A percentile compares a stretch with the other conserved stretches of the same genome.
Evolutionary conservation across 2,113 vertebrate species (phyloP).

Genomic region (Jacana jacana): DNA sequence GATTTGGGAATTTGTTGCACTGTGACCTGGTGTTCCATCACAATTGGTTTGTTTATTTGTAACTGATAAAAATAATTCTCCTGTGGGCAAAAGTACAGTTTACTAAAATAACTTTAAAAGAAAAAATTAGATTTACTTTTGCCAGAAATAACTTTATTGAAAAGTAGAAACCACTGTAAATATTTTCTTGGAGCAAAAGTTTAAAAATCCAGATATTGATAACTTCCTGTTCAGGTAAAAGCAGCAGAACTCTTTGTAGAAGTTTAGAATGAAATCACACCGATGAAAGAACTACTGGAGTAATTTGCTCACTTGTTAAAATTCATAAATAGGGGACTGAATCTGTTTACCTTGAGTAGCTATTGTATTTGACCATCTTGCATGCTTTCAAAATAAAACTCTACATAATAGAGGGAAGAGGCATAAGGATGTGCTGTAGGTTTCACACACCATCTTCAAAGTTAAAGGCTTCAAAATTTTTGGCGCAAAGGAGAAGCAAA

Average conservation of each 20-base stretch:
- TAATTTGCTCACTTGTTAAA: background rate
- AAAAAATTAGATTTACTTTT: background rate
- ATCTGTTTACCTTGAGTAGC: background rate
- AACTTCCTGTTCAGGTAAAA: background rate
- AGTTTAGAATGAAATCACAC: background rate
- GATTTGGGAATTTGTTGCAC: conserved; percentile 20
- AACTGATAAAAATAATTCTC: conserved; percentile 21
- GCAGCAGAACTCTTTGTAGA: background rate
- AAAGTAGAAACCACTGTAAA: background rate
- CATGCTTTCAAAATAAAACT: background rate
- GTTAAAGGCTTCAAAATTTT: background rate
- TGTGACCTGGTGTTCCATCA: conserved; percentile 12
- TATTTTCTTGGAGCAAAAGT: background rate
- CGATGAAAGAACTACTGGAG: background rate
- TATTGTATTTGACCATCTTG: background rate
- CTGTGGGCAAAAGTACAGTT: background rate
- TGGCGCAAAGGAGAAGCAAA: background rate
- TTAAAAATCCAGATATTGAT: background rate
- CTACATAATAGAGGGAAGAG: too few relatives aligned
- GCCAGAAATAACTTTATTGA: background rate
- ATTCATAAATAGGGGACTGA: background rate
- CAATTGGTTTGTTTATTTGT: conserved; percentile 35
- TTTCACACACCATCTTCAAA: background rate
- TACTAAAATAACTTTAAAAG: background rate
- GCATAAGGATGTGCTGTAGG: background rate